Evolutionary conservation across 2,797 vertebrate genomes (phyloP).

Genomic region (Darevskia mixta): DNA sequence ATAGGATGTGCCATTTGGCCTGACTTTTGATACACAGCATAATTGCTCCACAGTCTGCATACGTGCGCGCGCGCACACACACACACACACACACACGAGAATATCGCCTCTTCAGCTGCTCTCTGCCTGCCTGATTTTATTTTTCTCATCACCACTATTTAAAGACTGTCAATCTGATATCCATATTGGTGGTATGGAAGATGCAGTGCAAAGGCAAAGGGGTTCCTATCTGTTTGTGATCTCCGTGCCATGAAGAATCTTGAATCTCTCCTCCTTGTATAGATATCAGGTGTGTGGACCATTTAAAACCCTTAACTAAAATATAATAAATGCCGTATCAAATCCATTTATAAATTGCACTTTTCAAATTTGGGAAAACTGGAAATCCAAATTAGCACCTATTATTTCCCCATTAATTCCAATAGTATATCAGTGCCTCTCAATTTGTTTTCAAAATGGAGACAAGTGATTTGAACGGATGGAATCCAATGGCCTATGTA

Average conservation of each 20-base stretch:
- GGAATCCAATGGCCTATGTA: too few relatives aligned
- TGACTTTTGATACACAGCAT: constrained; percentile 25
- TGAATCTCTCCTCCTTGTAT: too few relatives aligned
- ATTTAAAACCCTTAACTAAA: too few relatives aligned
- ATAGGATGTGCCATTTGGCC: constrained; percentile 17
- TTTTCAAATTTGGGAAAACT: too few relatives aligned
- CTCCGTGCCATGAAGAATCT: too few relatives aligned
- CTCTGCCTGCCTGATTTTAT: not conserved
- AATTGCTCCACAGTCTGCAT: constrained; percentile 9
- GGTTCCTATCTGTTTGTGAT: not conserved
- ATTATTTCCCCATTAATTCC: too few relatives aligned
- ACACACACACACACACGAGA: constrained; percentile 31
- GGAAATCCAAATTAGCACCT: too few relatives aligned
- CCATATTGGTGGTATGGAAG: not conserved
- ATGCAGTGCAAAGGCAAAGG: not conserved
- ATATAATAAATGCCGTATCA: too few relatives aligned
- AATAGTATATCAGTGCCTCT: too few relatives aligned
- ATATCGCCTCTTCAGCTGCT: not conserved
- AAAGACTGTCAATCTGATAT: constrained; percentile 1
- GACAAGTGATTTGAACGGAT: too few relatives aligned
- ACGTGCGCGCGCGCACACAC: not conserved
- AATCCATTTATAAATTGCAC: too few relatives aligned
- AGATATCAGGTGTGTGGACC: not conserved
- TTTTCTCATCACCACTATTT: constrained; percentile 21
- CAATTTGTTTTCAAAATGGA: too few relatives aligned